Percentiles rank a stretch among this genome's conserved stretches.
These are phyloP conservation scores for Pelmatolapia mariae DNA, from an alignment of 2,113 vertebrate genomes.

Conservation along the genomic window DNA sequence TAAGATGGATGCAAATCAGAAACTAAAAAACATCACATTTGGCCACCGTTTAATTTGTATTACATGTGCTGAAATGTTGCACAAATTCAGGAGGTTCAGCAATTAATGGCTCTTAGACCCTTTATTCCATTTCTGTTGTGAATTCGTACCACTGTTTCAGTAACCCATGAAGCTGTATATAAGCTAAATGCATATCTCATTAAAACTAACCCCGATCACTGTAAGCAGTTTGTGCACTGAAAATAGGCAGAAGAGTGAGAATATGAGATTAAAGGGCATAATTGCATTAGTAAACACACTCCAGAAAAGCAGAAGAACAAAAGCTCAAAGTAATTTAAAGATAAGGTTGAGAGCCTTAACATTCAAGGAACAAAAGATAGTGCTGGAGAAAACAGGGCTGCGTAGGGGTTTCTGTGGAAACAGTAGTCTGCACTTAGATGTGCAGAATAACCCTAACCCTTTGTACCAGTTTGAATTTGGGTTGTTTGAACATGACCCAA, in stretches of 20 bases:
- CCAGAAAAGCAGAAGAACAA: background rate
- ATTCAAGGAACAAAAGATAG: background rate
- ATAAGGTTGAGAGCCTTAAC: background rate
- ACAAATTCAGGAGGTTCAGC: background rate
- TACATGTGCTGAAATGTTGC: slow-evolving; percentile 11
- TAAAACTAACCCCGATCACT: slow-evolving; percentile 19
- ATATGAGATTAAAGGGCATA: background rate
- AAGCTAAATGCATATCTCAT: background rate
- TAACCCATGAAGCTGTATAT: background rate
- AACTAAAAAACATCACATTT: background rate
- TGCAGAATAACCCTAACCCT: background rate
- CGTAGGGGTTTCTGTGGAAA: background rate
- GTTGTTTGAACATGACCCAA: background rate
- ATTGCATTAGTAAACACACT: slow-evolving; percentile 8
- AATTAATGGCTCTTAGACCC: background rate
- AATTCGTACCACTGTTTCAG: background rate
- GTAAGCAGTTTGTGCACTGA: background rate
- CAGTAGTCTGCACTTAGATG: background rate
- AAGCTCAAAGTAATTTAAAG: background rate
- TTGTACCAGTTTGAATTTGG: background rate
- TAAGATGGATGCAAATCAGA: background rate
- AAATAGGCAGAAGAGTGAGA: background rate
- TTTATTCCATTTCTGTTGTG: background rate
- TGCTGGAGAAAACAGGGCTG: background rate
- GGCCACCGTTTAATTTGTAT: background rate